Percentiles rank a stretch among this genome's conserved stretches.
phyloP scores from a whole-genome alignment of 64 coral and sea anemone species.

The Platygyra sinensis region DNA sequence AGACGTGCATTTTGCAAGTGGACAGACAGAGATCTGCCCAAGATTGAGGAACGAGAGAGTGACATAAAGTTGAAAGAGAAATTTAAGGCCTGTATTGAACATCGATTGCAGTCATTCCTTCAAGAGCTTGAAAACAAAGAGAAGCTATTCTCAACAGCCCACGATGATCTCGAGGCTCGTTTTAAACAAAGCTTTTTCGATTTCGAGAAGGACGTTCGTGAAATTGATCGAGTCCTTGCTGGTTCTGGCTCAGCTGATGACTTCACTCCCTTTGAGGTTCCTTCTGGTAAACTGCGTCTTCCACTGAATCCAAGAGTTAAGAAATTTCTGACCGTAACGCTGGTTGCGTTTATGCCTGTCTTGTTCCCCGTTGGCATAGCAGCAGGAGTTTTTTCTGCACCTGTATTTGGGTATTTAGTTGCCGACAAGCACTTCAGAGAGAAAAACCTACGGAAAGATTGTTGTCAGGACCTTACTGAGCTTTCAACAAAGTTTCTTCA shows the following conservation, averaged over 20 bases:
- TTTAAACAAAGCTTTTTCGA: not conserved
- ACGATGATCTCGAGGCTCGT: not conserved
- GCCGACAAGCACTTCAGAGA: not conserved
- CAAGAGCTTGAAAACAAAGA: not conserved
- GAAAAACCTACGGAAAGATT: not conserved
- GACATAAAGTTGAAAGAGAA: not conserved
- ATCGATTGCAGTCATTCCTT: not conserved
- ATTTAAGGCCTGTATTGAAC: not conserved
- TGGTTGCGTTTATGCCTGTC: not conserved
- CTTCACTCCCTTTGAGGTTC: not conserved
- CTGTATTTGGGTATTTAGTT: not conserved
- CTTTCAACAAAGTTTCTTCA: not conserved
- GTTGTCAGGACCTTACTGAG: not conserved
- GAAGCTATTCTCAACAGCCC: not conserved
- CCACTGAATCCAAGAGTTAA: not conserved
- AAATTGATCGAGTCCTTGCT: not conserved
- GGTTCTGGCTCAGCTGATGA: not conserved
- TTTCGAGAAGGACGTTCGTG: slow-evolving; percentile 2
- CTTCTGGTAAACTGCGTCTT: not conserved
- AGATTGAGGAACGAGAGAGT: not conserved
- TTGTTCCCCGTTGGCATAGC: not conserved
- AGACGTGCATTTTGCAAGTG: not conserved
- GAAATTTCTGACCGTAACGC: not conserved
- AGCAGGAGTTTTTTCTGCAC: slow-evolving; percentile 1
- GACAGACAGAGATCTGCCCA: not conserved